Evolutionary conservation across 2,113 vertebrate species (phyloP).

Genomic region (Pygoscelis adeliae): DNA sequence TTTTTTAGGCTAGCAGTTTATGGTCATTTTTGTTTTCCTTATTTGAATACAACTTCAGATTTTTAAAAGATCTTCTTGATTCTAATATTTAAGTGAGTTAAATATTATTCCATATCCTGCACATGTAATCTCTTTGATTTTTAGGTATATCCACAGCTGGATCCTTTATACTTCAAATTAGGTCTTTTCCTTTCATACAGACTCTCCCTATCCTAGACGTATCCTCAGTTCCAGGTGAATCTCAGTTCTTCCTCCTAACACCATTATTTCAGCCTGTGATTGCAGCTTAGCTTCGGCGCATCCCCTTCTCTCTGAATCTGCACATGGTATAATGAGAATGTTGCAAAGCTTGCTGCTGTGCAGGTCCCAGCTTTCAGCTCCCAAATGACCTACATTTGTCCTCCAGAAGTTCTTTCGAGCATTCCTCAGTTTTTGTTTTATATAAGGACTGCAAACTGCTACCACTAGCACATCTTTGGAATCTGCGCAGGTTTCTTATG

Average conservation of each 20-base stretch:
- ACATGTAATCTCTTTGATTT: not conserved
- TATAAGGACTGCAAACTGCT: not conserved
- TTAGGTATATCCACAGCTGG: not conserved
- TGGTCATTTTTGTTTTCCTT: not conserved
- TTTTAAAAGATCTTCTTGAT: not conserved
- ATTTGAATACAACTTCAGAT: not conserved
- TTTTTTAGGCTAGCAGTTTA: not conserved
- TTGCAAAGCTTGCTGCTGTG: not conserved
- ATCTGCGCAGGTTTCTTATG: accelerated
- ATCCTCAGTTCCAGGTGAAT: not conserved
- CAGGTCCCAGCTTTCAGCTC: not conserved
- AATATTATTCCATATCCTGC: not conserved
- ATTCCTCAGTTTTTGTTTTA: not conserved
- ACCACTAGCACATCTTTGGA: accelerated
- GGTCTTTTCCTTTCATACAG: not conserved
- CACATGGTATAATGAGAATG: too few species aligned
- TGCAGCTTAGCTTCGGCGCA: not conserved
- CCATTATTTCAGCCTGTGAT: accelerated
- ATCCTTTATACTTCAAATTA: not conserved
- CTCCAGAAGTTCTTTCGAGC: not conserved
- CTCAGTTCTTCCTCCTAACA: not conserved
- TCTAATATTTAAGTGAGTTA: not conserved
- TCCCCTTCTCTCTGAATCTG: not conserved
- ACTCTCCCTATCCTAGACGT: accelerated
- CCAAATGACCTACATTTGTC: accelerated